Evolutionary conservation across 2,888 invertebrate genomes (phyloP).

Genomic region (Xestia rhomboidea): DNA sequence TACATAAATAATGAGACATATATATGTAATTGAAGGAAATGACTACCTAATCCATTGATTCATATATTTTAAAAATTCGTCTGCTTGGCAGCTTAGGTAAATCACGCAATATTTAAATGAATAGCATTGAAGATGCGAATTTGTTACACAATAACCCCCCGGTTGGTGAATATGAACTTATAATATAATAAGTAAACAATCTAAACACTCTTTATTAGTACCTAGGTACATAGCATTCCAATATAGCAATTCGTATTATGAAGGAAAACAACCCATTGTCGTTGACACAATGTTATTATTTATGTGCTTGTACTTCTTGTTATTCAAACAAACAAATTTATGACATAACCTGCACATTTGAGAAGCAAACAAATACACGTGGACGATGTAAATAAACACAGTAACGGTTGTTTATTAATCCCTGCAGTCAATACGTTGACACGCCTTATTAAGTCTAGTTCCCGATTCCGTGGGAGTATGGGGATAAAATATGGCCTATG

Average conservation of each 20-base stretch:
- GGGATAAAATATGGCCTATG: no score
- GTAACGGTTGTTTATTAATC: background rate
- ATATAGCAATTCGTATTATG: background rate
- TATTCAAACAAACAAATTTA: background rate
- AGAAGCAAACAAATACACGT: constrained; percentile 27
- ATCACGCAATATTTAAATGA: background rate
- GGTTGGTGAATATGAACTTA: background rate
- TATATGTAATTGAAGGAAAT: no score
- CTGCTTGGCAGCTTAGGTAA: no score
- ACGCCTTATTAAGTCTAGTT: no score
- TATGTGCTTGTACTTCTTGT: background rate
- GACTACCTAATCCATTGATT: no score
- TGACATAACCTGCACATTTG: background rate
- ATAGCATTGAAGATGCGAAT: background rate
- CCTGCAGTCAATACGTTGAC: background rate
- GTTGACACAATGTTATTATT: constrained; percentile 1
- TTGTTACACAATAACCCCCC: background rate
- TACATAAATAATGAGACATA: no score
- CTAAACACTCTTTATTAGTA: background rate
- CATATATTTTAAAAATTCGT: no score
- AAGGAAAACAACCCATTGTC: background rate
- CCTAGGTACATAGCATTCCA: background rate
- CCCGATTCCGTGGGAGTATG: no score
- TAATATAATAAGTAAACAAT: background rate
- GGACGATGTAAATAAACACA: constrained; percentile 23